Evolutionary conservation across 2,113 vertebrate genomes (phyloP).

Genomic region (Pluvianellus socialis): DNA sequence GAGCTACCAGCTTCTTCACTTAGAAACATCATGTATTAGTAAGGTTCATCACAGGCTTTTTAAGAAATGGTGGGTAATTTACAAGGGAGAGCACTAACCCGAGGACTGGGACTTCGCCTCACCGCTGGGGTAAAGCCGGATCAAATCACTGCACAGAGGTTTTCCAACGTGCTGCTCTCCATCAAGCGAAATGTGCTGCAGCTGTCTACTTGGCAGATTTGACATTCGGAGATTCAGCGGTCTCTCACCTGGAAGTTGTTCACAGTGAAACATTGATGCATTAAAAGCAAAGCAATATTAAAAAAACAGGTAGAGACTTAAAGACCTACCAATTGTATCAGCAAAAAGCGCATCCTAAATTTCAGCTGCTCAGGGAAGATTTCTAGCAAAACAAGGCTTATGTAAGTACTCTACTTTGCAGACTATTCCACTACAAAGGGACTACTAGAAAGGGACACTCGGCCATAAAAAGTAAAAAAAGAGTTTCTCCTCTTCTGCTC

Average conservation of each 20-base stretch:
- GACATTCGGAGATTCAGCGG: constrained; percentile 88
- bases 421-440: background rate
- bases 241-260: constrained; percentile 80
- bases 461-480: background rate
- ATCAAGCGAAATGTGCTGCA: constrained; percentile 77
- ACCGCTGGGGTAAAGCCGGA: constrained; percentile 80
- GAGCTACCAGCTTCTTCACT: background rate
- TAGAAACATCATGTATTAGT: background rate
- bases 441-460: background rate
- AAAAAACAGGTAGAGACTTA: background rate
- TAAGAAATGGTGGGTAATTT: background rate
- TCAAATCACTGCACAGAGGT: constrained; percentile 86
- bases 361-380: background rate
- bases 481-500: background rate
- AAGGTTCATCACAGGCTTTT: background rate
- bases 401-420: background rate
- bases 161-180: constrained; percentile 79
- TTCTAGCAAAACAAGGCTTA: background rate
- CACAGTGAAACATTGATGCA: background rate
- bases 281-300: background rate
- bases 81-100: constrained; percentile 60
- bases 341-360: background rate
- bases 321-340: background rate
- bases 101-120: constrained; percentile 83
- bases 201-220: constrained; percentile 75